Evolutionary conservation across 1,140 invertebrate species (phyloP), one percentile per base, ranked within the genome.

Genomic region (Gonatopus flavifemur): DNA sequence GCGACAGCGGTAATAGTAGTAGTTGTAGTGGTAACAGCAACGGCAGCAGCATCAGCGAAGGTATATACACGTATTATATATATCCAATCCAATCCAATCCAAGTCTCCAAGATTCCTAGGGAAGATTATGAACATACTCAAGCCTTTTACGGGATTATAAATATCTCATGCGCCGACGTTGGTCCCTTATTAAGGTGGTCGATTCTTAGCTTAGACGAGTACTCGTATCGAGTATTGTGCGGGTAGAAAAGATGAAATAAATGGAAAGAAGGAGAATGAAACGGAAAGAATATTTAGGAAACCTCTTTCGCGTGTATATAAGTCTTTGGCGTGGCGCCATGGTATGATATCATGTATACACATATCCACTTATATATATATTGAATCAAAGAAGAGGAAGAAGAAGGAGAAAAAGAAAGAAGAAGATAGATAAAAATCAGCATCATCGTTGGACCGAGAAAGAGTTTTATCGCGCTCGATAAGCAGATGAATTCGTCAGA

Each of bases 381-480:
- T n/a, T n/a, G n/a, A n/a, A n/a, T n/a, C n/a, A 4, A 37, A 19
- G 31, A 15, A 37, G 31, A 25, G 12, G 31, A 33, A 33, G 44
- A 53, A 62, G 50, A 58, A 55, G 25, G 33, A 47, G 43, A 50
- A 33, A 35, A 44, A 57, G 41, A 38, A 38, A 47, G 15, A 52
- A 33, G 28, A 50, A 67, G 69, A 72, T 72, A 70, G 41, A n/a
- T n/a, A n/a, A n/a, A n/a, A 62, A 74, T 76, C 72, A 59, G 32
- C 48, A 58, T 58, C 46, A 43, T 25, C 54, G 60, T 53, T 30
- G 57, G 49, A 49, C 38, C 39, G 39, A 52, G 53, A 55, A 54
- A 62, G 57, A 59, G 59, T 73, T 77, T 77, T 76, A 76, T 76
- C 73, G 69, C n/a, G n/a, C 69, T 67, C 65, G 70, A 75, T 74